Conservation (phyloP, 2,797 vertebrate genomes). For the Brachyalestes nurse region DNA sequence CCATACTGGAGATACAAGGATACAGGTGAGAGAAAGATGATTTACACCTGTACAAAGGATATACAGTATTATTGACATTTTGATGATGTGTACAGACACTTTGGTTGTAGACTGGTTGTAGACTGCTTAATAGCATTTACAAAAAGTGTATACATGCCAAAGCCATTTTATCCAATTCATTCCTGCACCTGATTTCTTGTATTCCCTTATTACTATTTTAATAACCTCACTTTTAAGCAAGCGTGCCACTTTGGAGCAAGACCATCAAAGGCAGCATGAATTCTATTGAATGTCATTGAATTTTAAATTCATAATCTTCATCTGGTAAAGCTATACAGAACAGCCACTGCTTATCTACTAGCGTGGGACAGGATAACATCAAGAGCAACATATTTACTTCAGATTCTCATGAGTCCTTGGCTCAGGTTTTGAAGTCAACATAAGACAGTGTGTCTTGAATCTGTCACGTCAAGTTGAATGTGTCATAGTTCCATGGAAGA, state of each 20-base stretch:
- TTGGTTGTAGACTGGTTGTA: too few relatives aligned
- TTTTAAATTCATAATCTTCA: background rate
- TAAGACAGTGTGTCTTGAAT: conserved; percentile 15
- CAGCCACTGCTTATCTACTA: background rate
- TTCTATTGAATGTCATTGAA: background rate
- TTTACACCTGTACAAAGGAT: too few relatives aligned
- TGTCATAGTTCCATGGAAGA: conserved; percentile 65
- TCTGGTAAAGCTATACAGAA: background rate
- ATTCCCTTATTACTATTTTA: background rate
- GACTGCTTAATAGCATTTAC: too few relatives aligned
- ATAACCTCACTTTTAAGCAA: background rate
- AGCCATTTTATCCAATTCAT: too few relatives aligned
- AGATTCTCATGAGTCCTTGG: background rate
- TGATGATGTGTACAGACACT: too few relatives aligned
- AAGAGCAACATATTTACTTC: background rate
- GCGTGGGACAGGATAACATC: background rate
- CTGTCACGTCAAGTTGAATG: conserved; percentile 52
- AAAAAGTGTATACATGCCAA: too few relatives aligned
- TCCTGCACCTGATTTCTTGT: background rate
- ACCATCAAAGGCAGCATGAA: background rate
- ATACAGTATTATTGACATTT: too few relatives aligned
- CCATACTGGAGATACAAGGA: too few relatives aligned
- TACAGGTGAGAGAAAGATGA: too few relatives aligned
- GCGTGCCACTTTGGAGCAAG: background rate
- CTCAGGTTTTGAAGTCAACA: conserved; percentile 7